Base-by-base conservation (phyloP, 2,888 invertebrate species). In the Leucophenga montana region DNA sequence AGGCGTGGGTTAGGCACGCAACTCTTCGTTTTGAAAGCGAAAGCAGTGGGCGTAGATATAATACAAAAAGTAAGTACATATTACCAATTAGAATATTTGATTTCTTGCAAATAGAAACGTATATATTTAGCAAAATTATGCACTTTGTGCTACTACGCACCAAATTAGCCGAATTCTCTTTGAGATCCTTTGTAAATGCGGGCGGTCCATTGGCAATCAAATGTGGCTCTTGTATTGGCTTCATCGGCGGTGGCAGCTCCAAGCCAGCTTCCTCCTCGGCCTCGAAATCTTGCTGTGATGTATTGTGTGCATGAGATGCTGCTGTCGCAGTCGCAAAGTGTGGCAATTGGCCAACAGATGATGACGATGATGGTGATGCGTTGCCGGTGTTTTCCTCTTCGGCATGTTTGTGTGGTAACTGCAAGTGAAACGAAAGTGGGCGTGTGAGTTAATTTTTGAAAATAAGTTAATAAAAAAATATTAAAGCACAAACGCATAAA, bases 201-300 rank as follows among this genome's bases (percentile, higher is more conserved):
- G 88, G 88, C 74, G 88, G 88, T 74, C 87, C 88, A 80, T 89
- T 89, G 73, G 88, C 79, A 70, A 89, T 88, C 75, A 88, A 83
- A 76, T 90, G 89, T 50, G 90, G 89, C 77, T 89, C 96, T 87
- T 95, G 94, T 78, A 97, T 95, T n/a, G 96, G 96, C 86, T 96
- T 95, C 98, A 97, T 97, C 1, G 97, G 97, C 46, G 98, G 97
- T 67, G 97, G 98, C 79, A 97, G 90, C 89, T 97, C 97, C 14
- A 96, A 91, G 44, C 93, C 92, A 20, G 90, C 91, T 85, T 95
- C 95, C 84, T 95, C 95, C 83, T 95, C 95, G 69, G 92, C 91
- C 77, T 89, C 89, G 73, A 80, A 86, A 71, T 89, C 88, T 62
- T 71, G 73, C 64, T 79, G 78, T 50, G 57, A 69, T 90, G 78